Conservation (phyloP, 1,140 invertebrate genomes). For the Drosophila pachea region DNA sequence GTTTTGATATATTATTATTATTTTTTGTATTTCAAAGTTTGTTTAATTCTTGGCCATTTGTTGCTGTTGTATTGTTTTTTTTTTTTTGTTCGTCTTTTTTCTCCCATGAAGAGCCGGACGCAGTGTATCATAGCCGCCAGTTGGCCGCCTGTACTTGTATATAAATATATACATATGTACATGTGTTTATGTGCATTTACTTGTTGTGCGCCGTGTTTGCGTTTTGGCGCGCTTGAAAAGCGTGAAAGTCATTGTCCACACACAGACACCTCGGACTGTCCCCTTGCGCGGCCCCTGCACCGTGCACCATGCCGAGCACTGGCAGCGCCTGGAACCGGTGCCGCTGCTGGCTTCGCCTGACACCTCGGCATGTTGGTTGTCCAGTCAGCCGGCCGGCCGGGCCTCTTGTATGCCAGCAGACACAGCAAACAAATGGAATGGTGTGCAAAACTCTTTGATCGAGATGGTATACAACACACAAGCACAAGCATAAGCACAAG, state of each 20-base stretch:
- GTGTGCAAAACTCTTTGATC: constrained; percentile 60
- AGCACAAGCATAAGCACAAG: constrained; percentile 19
- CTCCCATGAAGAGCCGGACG: not conserved
- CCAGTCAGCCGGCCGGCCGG: constrained; percentile 9
- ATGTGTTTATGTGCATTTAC: constrained; percentile 12
- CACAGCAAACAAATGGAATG: constrained; percentile 49
- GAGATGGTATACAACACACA: constrained; percentile 25
- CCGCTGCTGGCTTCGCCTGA: constrained; percentile 18
- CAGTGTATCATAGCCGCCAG: constrained; percentile 30
- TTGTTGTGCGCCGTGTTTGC: constrained; percentile 26
- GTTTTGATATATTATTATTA: not conserved
- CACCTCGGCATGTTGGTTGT: constrained; percentile 29
- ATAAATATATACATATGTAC: not conserved
- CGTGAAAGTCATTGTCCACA: constrained; percentile 71
- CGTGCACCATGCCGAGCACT: constrained; percentile 4
- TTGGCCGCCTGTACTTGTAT: constrained; percentile 21
- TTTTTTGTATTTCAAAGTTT: not conserved
- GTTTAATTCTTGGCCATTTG: not conserved
- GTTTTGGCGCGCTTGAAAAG: constrained; percentile 72
- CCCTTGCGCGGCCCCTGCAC: constrained; percentile 22
- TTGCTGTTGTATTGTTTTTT: not conserved
- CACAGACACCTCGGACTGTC: constrained; percentile 20
- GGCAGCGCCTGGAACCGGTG: constrained; percentile 11
- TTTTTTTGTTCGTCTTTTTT: not conserved
- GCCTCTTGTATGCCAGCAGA: constrained; percentile 36